These are phyloP conservation scores for Tetrapedia diversipes DNA, from an alignment of 2,888 invertebrate genomes.

Conservation along the genomic window DNA sequence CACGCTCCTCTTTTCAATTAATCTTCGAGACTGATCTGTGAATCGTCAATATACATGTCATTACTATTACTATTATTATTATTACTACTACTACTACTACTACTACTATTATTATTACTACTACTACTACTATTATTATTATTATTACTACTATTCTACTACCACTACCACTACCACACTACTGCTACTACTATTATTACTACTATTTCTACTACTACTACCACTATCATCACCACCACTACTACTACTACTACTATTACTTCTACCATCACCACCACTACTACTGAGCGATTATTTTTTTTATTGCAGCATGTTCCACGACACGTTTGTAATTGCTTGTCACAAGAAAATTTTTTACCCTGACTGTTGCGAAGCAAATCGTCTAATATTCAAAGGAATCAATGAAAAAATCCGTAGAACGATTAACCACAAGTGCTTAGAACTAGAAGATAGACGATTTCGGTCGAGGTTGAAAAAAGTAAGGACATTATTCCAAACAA, in stretches of 20 bases:
- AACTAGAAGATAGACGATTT: not conserved
- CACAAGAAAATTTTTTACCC: not conserved
- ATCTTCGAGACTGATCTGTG: constrained; percentile 2
- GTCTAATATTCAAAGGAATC: constrained; percentile 10
- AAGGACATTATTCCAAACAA: constrained; percentile 9
- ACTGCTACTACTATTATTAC: not conserved
- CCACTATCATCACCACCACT: not conserved
- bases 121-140: not conserved
- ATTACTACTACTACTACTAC: not conserved
- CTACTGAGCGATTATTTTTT: not conserved
- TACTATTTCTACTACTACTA: not conserved
- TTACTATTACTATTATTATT: not conserved
- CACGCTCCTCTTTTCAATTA: not conserved
- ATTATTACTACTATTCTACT: not conserved
- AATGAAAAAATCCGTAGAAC: not conserved
- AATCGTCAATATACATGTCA: not conserved
- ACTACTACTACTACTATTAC: not conserved
- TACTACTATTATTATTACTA: not conserved
- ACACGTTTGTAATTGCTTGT: not conserved
- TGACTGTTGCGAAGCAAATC: constrained; percentile 1
- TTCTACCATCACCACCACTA: not conserved
- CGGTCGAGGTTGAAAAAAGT: constrained; percentile 7
- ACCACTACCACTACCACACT: not conserved
- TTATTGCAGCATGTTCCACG: not conserved
- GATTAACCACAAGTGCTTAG: not conserved